Evolutionary conservation across 1,140 invertebrate species (phyloP).

Genomic region (Psix sp.): DNA sequence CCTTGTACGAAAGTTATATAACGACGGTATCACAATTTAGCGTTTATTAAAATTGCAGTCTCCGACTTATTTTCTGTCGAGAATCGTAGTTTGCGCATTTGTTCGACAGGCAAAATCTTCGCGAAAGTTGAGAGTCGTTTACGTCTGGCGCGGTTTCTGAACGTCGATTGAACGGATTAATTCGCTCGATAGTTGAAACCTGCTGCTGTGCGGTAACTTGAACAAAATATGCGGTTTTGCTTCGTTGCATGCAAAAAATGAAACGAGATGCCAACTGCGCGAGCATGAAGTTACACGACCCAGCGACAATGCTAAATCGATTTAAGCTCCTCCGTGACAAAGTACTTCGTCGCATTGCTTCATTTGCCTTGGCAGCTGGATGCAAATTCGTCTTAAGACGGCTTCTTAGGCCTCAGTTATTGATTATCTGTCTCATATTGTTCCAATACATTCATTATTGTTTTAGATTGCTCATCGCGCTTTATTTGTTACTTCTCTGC

Average conservation of each 20-base stretch:
- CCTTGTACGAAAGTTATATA: too few species aligned
- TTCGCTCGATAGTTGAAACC: slow-evolving; percentile 19
- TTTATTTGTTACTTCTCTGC: too few species aligned
- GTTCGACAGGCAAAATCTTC: too few species aligned
- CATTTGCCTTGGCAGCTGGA: slow-evolving; percentile 52
- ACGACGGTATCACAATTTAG: too few species aligned
- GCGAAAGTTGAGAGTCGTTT: too few species aligned
- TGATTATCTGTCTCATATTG: slow-evolving; percentile 49
- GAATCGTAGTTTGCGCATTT: too few species aligned
- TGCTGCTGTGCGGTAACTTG: slow-evolving; percentile 12
- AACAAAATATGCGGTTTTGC: slow-evolving; percentile 48
- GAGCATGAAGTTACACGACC: slow-evolving; percentile 58
- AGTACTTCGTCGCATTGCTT: slow-evolving; percentile 60
- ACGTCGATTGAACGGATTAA: slow-evolving; percentile 50
- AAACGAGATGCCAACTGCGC: slow-evolving; percentile 59
- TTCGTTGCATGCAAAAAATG: slow-evolving; percentile 51
- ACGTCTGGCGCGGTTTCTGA: too few species aligned
- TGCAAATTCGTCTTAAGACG: slow-evolving; percentile 57
- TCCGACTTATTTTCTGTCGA: too few species aligned
- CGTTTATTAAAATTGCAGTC: too few species aligned
- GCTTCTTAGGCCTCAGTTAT: slow-evolving; percentile 62
- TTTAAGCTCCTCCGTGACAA: slow-evolving; percentile 61
- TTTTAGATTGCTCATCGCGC: slow-evolving; percentile 13
- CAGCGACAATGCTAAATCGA: slow-evolving; percentile 56
- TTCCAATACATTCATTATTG: slow-evolving; percentile 27